Conservation (phyloP, 2,113 vertebrate species). For the Fulmarus glacialis region DNA sequence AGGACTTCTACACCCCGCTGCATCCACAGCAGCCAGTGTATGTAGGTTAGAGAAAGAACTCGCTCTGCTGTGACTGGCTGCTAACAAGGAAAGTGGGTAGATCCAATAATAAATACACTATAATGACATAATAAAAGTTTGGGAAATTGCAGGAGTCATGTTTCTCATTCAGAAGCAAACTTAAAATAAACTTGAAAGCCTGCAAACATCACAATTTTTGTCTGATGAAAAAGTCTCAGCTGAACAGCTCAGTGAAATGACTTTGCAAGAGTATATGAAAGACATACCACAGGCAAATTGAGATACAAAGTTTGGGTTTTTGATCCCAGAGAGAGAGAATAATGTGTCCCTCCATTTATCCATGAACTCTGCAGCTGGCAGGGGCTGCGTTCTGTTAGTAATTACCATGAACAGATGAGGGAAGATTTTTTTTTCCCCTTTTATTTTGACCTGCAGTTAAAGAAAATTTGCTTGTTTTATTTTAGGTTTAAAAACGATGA, state of each 20-base stretch:
- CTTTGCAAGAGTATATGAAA: constrained; percentile 72
- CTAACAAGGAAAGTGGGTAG: constrained; percentile 47
- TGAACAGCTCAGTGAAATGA: constrained; percentile 18
- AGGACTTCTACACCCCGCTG: not conserved
- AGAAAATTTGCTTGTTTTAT: constrained; percentile 83
- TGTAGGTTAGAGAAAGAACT: not conserved
- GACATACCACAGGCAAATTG: constrained; percentile 64
- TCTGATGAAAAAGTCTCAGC: constrained; percentile 20
- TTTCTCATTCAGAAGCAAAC: constrained; percentile 42
- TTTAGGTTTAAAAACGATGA: constrained; percentile 81
- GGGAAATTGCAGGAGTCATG: constrained; percentile 8
- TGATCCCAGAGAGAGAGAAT: constrained; percentile 75
- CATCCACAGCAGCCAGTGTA: not conserved
- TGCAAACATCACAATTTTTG: constrained; percentile 55
- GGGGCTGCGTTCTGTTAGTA: constrained; percentile 76
- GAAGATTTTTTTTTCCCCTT: constrained; percentile 38
- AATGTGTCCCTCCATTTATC: constrained; percentile 76
- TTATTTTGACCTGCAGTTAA: constrained; percentile 82
- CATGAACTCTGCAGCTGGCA: constrained; percentile 81
- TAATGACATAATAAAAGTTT: constrained; percentile 28
- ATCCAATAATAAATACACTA: constrained; percentile 35
- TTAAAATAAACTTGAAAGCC: constrained; percentile 57
- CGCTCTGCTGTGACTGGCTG: not conserved
- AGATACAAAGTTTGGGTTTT: constrained; percentile 69
- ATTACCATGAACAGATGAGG: constrained; percentile 80